phyloP scores from a whole-genome alignment of 2,113 vertebrate species.

The Bombycilla garrulus region DNA sequence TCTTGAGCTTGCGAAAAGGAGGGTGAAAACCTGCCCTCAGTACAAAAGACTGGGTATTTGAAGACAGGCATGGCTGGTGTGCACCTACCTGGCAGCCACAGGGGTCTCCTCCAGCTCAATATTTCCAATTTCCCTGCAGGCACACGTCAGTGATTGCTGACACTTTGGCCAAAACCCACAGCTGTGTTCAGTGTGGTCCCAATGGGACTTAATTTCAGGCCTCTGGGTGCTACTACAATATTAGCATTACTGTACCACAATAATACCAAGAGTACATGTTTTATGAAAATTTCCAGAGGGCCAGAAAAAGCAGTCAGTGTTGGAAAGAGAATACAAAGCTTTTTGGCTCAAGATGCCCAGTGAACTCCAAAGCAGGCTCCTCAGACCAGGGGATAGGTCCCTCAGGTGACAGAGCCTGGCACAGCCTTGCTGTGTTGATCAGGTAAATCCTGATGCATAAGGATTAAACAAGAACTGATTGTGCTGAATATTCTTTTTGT shows the following conservation, averaged over 20 bases:
- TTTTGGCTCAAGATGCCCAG: not conserved
- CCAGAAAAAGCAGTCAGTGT: not conserved
- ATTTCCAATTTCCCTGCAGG: not conserved
- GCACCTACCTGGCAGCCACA: rapidly evolving
- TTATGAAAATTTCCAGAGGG: not conserved
- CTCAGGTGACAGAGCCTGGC: not conserved
- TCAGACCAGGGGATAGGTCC: not conserved
- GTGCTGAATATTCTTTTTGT: not conserved
- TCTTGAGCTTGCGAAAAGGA: not conserved
- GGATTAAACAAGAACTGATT: not conserved
- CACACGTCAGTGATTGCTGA: not conserved
- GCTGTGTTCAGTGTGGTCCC: not conserved
- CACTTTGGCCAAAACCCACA: not conserved
- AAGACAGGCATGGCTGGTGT: not conserved
- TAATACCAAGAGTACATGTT: not conserved
- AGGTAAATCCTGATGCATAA: not conserved
- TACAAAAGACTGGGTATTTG: not conserved
- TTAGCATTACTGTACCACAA: not conserved
- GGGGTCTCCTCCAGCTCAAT: not conserved
- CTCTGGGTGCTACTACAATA: not conserved
- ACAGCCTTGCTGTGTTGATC: not conserved
- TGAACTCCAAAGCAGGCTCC: not conserved
- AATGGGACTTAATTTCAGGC: not conserved
- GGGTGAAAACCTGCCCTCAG: not conserved
- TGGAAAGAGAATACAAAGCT: not conserved